These are phyloP conservation scores for Melopsittacus undulatus DNA, from an alignment of 2,797 vertebrate species.

Conservation along the genomic window DNA sequence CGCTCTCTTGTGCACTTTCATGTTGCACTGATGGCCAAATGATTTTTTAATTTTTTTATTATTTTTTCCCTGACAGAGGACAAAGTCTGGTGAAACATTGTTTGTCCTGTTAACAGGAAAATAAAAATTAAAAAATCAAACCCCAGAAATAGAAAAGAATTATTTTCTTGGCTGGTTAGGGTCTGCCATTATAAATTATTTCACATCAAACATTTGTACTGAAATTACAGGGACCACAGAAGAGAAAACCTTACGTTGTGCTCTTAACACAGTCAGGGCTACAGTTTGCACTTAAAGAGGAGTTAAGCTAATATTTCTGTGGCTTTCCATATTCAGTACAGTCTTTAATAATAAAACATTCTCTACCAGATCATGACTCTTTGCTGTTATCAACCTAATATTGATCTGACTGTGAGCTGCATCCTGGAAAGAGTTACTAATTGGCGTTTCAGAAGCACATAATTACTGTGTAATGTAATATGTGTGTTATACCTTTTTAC, in stretches of 20 bases:
- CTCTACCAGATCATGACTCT: neutral
- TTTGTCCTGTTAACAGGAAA: neutral
- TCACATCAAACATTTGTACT: neutral
- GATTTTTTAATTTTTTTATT: neutral
- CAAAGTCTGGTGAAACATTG: neutral
- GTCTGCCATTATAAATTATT: neutral
- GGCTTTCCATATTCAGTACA: neutral
- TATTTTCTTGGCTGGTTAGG: neutral
- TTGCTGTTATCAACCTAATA: slow-evolving; percentile 19
- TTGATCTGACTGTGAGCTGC: slow-evolving; percentile 25
- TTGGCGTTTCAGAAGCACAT: slow-evolving; percentile 42
- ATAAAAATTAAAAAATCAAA: accelerated
- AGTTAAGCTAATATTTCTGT: slow-evolving; percentile 26
- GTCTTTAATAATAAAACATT: slow-evolving; percentile 26
- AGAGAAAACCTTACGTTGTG: neutral
- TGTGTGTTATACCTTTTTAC: slow-evolving; percentile 33
- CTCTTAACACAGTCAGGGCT: neutral
- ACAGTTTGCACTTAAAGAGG: neutral
- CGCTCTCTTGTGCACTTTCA: neutral
- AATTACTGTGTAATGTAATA: slow-evolving; percentile 61
- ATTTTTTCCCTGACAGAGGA: neutral
- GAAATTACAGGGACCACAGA: neutral
- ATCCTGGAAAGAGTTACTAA: slow-evolving; percentile 40
- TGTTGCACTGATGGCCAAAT: neutral
- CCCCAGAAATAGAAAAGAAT: neutral